phyloP scores from a whole-genome alignment of 2,113 vertebrate species.

The Morone saxatilis region DNA sequence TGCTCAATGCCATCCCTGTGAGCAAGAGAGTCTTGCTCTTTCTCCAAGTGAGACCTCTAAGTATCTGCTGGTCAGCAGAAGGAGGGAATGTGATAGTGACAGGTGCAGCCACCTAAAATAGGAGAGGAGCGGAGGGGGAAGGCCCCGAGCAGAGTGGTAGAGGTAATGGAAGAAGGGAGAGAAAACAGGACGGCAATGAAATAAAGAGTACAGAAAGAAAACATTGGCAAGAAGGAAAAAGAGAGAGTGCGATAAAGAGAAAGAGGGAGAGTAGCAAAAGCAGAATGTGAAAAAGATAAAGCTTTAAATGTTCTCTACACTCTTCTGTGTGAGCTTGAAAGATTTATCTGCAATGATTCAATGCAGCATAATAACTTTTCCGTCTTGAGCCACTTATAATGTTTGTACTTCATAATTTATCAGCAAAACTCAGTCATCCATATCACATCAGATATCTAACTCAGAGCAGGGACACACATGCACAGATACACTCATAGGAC shows the following conservation, averaged over 20 bases:
- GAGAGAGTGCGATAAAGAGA: not conserved
- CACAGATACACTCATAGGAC: not conserved
- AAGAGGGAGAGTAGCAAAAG: not conserved
- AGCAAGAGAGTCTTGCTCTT: constrained; percentile 38
- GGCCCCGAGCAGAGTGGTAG: constrained; percentile 37
- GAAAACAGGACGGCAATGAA: constrained; percentile 10
- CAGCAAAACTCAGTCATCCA: not conserved
- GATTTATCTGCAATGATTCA: constrained; percentile 7
- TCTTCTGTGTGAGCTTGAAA: not conserved
- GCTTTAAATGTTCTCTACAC: not conserved
- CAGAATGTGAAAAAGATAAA: not conserved
- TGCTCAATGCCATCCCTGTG: not conserved
- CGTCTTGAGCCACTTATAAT: not conserved
- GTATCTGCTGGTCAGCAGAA: constrained; percentile 86
- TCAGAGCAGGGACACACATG: constrained; percentile 1
- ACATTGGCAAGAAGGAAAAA: not conserved
- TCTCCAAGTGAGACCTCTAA: constrained; percentile 69
- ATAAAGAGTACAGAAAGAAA: constrained; percentile 2
- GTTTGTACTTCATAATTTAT: not conserved
- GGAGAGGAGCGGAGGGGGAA: constrained; percentile 61
- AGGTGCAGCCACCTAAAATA: constrained; percentile 87
- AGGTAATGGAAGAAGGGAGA: constrained; percentile 27
- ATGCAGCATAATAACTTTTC: not conserved
- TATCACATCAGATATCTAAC: not conserved
- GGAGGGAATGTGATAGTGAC: constrained; percentile 85